These are phyloP conservation scores for Limnephilus rhombicus DNA, from an alignment of 2,888 invertebrate genomes.

Conservation along the genomic window DNA sequence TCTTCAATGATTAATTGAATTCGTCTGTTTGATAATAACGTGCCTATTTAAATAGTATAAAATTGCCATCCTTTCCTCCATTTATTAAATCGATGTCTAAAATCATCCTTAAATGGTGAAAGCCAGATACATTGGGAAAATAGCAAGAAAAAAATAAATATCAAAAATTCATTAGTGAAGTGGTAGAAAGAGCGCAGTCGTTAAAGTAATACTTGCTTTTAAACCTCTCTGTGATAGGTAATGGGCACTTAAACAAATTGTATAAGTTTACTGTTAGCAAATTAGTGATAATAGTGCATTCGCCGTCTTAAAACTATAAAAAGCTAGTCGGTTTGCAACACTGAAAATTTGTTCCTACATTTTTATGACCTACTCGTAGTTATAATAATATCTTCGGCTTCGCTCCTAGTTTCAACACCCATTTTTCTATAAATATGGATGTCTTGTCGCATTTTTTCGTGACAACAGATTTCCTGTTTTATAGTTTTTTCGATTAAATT, in stretches of 20 bases:
- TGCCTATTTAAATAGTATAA: not conserved
- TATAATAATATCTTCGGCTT: not conserved
- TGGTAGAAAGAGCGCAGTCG: not conserved
- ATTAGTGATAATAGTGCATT: not conserved
- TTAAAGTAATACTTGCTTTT: not conserved
- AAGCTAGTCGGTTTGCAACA: not conserved
- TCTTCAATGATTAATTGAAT: too few species aligned
- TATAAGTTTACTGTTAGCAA: not conserved
- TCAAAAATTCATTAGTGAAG: not conserved
- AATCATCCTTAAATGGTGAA: not conserved
- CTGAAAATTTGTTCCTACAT: not conserved
- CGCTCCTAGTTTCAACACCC: not conserved
- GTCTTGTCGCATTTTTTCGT: too few species aligned
- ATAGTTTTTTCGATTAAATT: not conserved
- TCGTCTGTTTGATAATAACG: too few species aligned
- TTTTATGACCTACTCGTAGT: not conserved
- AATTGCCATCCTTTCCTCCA: not conserved
- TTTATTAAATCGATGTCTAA: not conserved
- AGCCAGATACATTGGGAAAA: not conserved
- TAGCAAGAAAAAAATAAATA: not conserved
- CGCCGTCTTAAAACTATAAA: not conserved
- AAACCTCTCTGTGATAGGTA: not conserved
- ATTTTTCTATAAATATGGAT: not conserved
- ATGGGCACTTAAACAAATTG: not conserved
- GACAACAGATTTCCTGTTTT: too few species aligned